Conservation (phyloP, 2,113 vertebrate genomes). For the Condylura cristata region DNA sequence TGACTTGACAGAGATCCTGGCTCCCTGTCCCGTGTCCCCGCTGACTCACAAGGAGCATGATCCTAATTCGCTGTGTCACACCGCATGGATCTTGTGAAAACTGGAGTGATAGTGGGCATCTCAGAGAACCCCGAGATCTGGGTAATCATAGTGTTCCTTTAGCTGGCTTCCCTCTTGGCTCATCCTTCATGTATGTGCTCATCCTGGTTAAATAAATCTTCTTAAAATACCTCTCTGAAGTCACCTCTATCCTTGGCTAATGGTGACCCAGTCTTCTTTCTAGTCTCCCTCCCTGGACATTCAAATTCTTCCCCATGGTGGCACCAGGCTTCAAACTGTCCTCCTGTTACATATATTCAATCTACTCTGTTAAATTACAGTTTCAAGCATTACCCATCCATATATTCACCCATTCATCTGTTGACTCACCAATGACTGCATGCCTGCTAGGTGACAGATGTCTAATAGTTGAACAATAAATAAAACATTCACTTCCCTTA, state of each 20-base stretch:
- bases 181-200: neutral
- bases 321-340: neutral
- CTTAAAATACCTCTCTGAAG: neutral
- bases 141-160: neutral
- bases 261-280: neutral
- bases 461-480: neutral
- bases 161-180: neutral
- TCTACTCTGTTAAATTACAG: neutral
- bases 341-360: neutral
- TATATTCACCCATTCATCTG: neutral
- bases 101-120: neutral
- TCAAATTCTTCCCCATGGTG: neutral
- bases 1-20: neutral
- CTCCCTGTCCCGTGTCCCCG: neutral
- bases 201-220: neutral
- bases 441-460: neutral
- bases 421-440: neutral
- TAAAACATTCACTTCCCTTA: neutral
- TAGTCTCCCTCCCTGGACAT: neutral
- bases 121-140: neutral
- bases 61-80: neutral
- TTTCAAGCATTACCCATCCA: neutral
- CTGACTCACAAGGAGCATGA: neutral
- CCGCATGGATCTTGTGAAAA: neutral
- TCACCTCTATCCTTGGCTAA: neutral